Conservation (phyloP, 1,140 invertebrate species). For the Cataglyphis hispanica region DNA sequence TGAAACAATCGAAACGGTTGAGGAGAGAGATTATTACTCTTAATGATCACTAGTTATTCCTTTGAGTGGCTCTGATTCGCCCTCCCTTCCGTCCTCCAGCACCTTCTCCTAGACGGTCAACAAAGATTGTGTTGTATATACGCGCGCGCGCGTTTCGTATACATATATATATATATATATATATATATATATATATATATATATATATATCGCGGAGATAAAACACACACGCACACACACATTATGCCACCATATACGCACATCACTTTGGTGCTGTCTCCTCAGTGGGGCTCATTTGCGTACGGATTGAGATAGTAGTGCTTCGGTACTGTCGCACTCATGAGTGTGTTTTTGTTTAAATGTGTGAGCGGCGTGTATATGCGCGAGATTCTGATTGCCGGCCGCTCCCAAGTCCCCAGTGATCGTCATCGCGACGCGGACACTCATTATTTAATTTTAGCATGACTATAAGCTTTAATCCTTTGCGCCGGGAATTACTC, state of each 20-base stretch:
- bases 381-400: conserved; percentile 82
- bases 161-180: no score
- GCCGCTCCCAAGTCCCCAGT: conserved; percentile 75
- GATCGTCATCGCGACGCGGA: conserved; percentile 69
- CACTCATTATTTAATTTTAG: conserved; percentile 59
- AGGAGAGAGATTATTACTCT: conserved; percentile 83
- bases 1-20: conserved; percentile 82
- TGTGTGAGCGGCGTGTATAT: conserved; percentile 71
- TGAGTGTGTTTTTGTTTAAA: conserved; percentile 83
- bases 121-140: background rate
- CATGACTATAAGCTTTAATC: conserved; percentile 52
- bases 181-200: no score
- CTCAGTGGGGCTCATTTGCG: conserved; percentile 83
- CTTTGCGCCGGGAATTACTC: conserved; percentile 52
- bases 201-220: background rate
- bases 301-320: conserved; percentile 85
- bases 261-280: conserved; percentile 77
- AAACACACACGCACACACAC: conserved; percentile 37
- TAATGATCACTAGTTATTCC: conserved; percentile 85
- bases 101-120: conserved; percentile 47
- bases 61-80: conserved; percentile 85
- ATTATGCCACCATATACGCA: conserved; percentile 60
- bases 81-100: conserved; percentile 66
- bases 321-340: conserved; percentile 79
- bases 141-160: no score